Evolutionary conservation across 2,888 invertebrate genomes (phyloP), one percentile per base, ranked within the genome.

Genomic region (Masnerella sp.): DNA sequence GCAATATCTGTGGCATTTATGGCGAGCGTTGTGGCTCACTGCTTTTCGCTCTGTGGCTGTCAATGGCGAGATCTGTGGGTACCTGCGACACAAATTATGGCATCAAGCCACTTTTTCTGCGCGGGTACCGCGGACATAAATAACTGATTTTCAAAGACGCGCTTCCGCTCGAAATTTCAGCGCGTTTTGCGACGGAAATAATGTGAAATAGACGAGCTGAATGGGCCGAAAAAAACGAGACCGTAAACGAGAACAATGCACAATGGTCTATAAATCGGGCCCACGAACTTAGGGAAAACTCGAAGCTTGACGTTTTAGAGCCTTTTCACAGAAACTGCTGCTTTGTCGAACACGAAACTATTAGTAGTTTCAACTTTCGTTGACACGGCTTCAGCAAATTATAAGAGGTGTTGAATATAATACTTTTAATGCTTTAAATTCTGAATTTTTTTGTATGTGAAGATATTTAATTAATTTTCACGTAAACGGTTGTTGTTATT

Each of bases 321-420:
- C 5, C 15, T 65, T 54, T 56, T 30, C 45, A 40, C 30, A 25
- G 58, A 34, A 49, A 51, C 17, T 17, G 34, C 34, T 17, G 43
- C 36, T 52, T 52, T 52, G 65, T 65, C 47, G 22, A 56, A 56
- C 59, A 11, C 32, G 47, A 61, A 69, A 52, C 61, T 38, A 69
- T 61, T 61, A 61, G 40, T 22, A 32, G 49, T 58, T 14, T 64
- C 64, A 22, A 38, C 34, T 71, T 71, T 56, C 71, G 28, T 34
- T 20, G 18, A 49, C 25, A 28, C 51, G 51, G 58, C 43, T 75
- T 68, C 45, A n/a, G n/a, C n/a, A n/a, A n/a, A n/a, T n/a, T n/a
- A n/a, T n/a, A n/a, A n/a, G n/a, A n/a, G n/a, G n/a, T n/a, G n/a
- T n/a, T n/a, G n/a, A n/a, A n/a, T n/a, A n/a, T n/a, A n/a, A n/a